phyloP scores from a whole-genome alignment of 37 sponge, comb jelly and placozoan genomes.

The Axinella damicornis region DNA sequence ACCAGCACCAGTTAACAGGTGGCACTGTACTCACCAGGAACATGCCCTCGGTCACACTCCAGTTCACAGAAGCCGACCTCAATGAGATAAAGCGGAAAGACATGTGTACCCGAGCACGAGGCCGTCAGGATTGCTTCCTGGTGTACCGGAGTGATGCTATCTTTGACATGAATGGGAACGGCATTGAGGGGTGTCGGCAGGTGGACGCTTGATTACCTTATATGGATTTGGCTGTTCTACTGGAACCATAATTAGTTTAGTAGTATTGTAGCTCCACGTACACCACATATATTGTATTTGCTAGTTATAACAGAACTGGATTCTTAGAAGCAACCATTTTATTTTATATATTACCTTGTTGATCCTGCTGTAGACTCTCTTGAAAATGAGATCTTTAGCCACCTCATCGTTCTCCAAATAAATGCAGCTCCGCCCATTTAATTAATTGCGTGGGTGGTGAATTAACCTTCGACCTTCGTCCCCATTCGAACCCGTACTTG shows the following conservation, averaged over 20 bases:
- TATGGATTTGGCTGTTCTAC: not conserved
- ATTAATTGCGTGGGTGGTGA: no score
- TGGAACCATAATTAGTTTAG: not conserved
- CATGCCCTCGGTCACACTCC: slow-evolving; percentile 27
- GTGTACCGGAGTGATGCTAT: slow-evolving; percentile 76
- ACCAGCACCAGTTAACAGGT: slow-evolving; percentile 76
- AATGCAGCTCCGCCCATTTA: no score
- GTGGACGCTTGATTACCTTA: slow-evolving; percentile 6
- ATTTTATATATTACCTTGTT: no score
- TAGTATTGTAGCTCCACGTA: no score
- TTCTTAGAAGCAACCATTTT: no score
- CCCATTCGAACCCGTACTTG: no score
- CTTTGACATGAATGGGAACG: slow-evolving; percentile 81
- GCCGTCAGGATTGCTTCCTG: slow-evolving; percentile 77
- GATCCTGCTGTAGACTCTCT: no score
- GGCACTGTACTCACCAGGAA: slow-evolving; percentile 35
- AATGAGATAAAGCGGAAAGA: slow-evolving; percentile 88
- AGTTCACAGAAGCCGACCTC: slow-evolving; percentile 61
- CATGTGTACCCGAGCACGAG: slow-evolving; percentile 76
- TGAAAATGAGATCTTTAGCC: no score
- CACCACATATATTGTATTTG: no score
- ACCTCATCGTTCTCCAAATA: no score
- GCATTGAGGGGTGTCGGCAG: slow-evolving; percentile 79
- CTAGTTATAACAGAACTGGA: no score
- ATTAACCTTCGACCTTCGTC: no score